Percentiles rank a stretch among this genome's conserved stretches.
These are phyloP conservation scores for Oncopodura yosiiana DNA, from an alignment of 1,140 invertebrate species.

Conservation along the genomic window DNA sequence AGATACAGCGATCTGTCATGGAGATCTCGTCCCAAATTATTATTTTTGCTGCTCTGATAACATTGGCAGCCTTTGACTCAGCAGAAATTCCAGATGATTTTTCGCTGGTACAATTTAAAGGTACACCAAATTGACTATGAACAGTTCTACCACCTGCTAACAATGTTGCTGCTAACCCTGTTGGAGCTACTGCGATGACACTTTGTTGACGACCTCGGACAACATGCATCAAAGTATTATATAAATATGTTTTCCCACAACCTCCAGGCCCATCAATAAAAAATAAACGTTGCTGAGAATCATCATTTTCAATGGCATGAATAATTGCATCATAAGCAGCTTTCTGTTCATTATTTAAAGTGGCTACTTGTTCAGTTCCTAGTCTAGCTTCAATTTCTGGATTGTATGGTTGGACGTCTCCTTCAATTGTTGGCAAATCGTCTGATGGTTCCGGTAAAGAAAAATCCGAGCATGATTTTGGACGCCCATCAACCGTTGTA, in stretches of 20 bases:
- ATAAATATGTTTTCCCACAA: constrained; percentile 34
- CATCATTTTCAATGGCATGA: neutral
- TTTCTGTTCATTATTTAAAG: neutral
- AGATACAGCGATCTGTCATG: neutral
- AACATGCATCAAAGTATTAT: constrained; percentile 35
- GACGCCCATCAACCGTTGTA: neutral
- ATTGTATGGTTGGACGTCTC: neutral
- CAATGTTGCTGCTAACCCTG: constrained; percentile 47
- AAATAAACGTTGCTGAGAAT: neutral
- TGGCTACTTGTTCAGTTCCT: neutral
- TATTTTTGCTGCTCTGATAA: neutral
- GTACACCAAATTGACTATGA: constrained; percentile 45
- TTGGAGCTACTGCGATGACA: constrained; percentile 44
- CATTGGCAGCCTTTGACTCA: constrained; percentile 1
- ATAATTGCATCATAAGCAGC: neutral
- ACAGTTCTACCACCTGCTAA: constrained; percentile 44
- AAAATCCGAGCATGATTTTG: neutral
- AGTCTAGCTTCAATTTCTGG: neutral
- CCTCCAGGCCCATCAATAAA: constrained; percentile 9
- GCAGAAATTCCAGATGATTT: constrained; percentile 6
- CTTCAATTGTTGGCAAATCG: too few relatives aligned
- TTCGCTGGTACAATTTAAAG: constrained; percentile 32
- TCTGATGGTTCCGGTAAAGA: neutral
- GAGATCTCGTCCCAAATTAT: constrained; percentile 17
- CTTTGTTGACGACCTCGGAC: constrained; percentile 35